Evolutionary conservation across 2,113 vertebrate genomes (phyloP).

Genomic region (Chaenogobius annularis): DNA sequence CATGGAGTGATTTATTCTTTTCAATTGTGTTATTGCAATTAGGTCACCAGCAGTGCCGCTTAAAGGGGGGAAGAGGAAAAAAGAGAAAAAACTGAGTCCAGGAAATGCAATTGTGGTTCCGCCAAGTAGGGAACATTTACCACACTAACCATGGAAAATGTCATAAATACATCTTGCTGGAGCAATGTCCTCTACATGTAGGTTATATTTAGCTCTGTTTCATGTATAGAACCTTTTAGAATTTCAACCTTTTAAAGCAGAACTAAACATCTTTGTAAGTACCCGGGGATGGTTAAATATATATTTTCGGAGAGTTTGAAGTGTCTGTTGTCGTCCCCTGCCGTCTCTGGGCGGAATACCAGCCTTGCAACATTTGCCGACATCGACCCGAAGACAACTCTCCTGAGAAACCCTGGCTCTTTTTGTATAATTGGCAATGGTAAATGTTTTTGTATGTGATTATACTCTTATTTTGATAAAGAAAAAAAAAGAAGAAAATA

Average conservation of each 20-base stretch:
- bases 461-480: too few relatives aligned
- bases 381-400: too few relatives aligned
- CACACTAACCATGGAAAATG: slow-evolving; percentile 31
- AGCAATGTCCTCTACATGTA: slow-evolving; percentile 12
- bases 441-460: too few relatives aligned
- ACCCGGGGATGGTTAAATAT: background rate
- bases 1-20: background rate
- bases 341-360: too few relatives aligned
- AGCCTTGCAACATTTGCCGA: too few relatives aligned
- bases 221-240: background rate
- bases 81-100: background rate
- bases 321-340: too few relatives aligned
- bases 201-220: slow-evolving; percentile 11
- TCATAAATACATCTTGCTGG: slow-evolving; percentile 37
- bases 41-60: background rate
- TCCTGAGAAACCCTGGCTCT: too few relatives aligned
- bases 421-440: too few relatives aligned
- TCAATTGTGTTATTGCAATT: slow-evolving; percentile 11
- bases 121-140: slow-evolving; percentile 8
- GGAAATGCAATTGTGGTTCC: slow-evolving; percentile 11
- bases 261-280: too few relatives aligned
- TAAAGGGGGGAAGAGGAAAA: slow-evolving; percentile 1
- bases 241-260: background rate
- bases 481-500: too few relatives aligned
- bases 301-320: too few relatives aligned